These are phyloP conservation scores for Perithous albicinctus DNA, from an alignment of 2,888 invertebrate species.

Conservation along the genomic window DNA sequence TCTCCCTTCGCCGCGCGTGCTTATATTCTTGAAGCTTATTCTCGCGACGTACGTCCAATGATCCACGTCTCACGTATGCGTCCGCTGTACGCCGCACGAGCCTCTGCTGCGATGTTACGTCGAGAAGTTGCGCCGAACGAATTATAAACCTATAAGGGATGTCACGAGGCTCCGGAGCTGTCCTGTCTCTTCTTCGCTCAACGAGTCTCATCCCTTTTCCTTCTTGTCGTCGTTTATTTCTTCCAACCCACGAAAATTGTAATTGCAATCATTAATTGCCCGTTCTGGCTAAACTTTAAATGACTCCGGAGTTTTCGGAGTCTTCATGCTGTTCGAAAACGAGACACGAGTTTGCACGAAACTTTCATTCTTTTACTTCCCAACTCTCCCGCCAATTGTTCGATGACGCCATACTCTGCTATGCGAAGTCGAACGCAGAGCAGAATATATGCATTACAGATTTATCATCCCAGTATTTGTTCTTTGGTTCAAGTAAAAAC, in stretches of 20 bases:
- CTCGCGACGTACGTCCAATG: conserved; percentile 55
- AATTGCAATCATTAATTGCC: conserved; percentile 64
- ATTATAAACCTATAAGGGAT: conserved; percentile 53
- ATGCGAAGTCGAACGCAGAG: too few species aligned
- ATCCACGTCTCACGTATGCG: conserved; percentile 65
- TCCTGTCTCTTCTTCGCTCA: not conserved
- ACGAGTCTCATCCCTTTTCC: conserved; percentile 26
- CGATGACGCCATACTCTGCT: not conserved
- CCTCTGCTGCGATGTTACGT: conserved; percentile 63
- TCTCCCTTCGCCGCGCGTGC: not conserved
- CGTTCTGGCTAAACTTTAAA: conserved; percentile 51
- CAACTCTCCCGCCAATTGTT: not conserved
- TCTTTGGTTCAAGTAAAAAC: too few species aligned
- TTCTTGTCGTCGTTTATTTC: conserved; percentile 9
- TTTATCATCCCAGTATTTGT: too few species aligned
- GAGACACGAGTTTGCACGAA: not conserved
- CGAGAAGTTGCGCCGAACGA: conserved; percentile 59
- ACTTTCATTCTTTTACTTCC: not conserved
- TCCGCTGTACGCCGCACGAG: conserved; percentile 66
- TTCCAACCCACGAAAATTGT: conserved; percentile 20
- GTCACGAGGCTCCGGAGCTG: conserved; percentile 51
- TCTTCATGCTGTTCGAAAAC: conserved; percentile 10
- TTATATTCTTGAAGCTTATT: conserved; percentile 44
- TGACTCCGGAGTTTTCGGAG: conserved; percentile 20
- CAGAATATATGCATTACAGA: too few species aligned